These are phyloP conservation scores for Athalia circularis DNA, from an alignment of 2,888 invertebrate genomes.

Conservation along the genomic window DNA sequence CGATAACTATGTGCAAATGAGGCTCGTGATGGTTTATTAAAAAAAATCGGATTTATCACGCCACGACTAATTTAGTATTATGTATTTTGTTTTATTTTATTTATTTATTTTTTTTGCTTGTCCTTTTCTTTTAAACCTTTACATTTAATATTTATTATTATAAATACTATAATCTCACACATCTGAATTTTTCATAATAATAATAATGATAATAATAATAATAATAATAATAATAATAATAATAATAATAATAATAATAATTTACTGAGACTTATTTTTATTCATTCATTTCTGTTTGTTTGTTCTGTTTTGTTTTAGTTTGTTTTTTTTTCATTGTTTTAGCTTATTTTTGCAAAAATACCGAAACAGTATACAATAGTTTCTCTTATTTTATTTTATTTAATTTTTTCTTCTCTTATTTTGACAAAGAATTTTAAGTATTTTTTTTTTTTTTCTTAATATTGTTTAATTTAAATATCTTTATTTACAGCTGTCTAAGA, in stretches of 20 bases:
- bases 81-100: not conserved
- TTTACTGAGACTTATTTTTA: constrained; percentile 19
- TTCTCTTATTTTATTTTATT: constrained; percentile 39
- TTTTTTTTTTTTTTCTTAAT: constrained; percentile 50
- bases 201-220: constrained; percentile 4
- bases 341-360: constrained; percentile 55
- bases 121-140: not conserved
- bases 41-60: not conserved
- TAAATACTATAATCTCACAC: constrained; percentile 36
- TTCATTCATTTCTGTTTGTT: not conserved
- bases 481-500: constrained; percentile 41
- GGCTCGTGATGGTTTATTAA: no score
- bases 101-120: not conserved
- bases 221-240: constrained; percentile 30
- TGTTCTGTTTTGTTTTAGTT: constrained; percentile 9
- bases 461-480: constrained; percentile 2
- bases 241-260: not conserved
- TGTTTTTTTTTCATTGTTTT: not conserved
- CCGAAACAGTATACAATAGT: constrained; percentile 49
- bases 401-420: constrained; percentile 23
- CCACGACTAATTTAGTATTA: not conserved
- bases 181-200: constrained; percentile 17
- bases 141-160: constrained; percentile 19
- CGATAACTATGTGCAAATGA: no score
- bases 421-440: constrained; percentile 45